These are phyloP conservation scores for Lepilemur ruficaudatus DNA, from an alignment of 2,797 vertebrate species.

Conservation along the genomic window DNA sequence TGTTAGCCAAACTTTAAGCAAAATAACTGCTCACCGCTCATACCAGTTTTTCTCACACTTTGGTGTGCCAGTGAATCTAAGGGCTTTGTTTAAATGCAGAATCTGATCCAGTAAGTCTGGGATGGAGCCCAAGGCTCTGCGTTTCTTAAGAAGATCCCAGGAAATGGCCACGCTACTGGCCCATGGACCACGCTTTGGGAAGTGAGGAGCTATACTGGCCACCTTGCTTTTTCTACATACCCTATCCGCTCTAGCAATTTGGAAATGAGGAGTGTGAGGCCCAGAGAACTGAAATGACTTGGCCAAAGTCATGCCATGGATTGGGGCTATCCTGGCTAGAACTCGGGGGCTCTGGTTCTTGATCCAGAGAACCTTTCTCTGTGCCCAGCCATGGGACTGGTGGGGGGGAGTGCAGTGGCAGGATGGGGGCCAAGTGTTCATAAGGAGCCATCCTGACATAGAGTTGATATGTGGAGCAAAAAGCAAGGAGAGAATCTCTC, in stretches of 20 bases:
- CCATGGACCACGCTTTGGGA: background rate
- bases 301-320: background rate
- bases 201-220: background rate
- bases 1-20: background rate
- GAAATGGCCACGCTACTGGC: no score
- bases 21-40: background rate
- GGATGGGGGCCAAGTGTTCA: rapidly evolving
- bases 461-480: background rate
- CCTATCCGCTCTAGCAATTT: background rate
- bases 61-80: no score
- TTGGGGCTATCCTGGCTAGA: background rate
- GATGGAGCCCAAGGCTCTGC: background rate
- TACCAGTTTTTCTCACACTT: background rate
- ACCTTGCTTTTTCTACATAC: background rate
- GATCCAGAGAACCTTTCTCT: background rate
- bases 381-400: background rate
- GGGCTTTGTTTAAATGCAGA: background rate
- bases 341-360: background rate
- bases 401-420: background rate
- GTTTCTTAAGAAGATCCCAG: background rate
- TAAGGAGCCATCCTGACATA: background rate
- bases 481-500: background rate
- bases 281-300: background rate
- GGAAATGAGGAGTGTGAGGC: background rate
- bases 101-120: background rate